Evolutionary conservation across 2,888 invertebrate genomes (phyloP), one percentile per base, ranked within the genome.

Genomic region (Chrysodeixis includens): DNA sequence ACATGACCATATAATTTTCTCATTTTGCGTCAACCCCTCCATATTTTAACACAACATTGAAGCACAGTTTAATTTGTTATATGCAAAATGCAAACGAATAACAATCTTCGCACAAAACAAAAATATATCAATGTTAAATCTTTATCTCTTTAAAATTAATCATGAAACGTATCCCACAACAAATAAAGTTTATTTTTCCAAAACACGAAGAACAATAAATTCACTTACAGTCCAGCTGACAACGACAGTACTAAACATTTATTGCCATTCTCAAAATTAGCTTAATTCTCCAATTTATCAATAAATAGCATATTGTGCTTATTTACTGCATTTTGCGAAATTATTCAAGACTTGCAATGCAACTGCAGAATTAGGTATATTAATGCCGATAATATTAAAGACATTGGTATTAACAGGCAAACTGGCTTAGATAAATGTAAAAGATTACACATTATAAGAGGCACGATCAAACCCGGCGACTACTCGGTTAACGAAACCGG

Each of bases 1-100:
- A 76, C 96, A 96, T 59, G 94, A 93, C 97, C 97, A 97, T 77
- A 97, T 94, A 57, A 94, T 95, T 79, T 95, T 95, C 75, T 95
- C 92, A 88, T 96, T 96, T 86, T 95, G 95, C 66, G 90, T 93
- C 69, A 96, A 82, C 76, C 95, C 93, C 90, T 97, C 97, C 95
- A 96, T 94, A 62, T 69, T 49, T 84, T 58, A 68, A 35, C 51
- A 61, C 66, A 69, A 66, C 69, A 71, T 68, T 66, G 67, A 65
- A 26, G 56, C 53, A 77, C 60, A 22, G 68, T 57, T 69, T 35
- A 49, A 12, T 56, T 62, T 54, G 51, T 52, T 63, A 66, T 60
- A 60, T 53, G 61, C 66, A 55, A 67, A 65, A 67, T 52, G 51
- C 16, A 66, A 71, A 68, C 67, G 73, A 66, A 56, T 62, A 68